Conservation (phyloP, 2,113 vertebrate species). For the Bubo scandiacus region DNA sequence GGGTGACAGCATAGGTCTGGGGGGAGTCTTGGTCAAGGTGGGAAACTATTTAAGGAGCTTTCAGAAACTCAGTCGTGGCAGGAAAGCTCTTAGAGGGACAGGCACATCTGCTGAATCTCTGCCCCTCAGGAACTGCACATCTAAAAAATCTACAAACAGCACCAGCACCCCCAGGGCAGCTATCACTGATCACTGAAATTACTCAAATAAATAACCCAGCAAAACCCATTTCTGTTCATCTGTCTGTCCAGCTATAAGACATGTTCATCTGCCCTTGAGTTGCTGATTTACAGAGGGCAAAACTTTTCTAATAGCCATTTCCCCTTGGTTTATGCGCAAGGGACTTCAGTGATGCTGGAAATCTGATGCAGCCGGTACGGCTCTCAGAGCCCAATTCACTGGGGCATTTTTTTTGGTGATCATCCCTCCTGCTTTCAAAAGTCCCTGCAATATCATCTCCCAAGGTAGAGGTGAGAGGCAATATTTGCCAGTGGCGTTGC, state of each 20-base stretch:
- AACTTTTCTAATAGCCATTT: background rate
- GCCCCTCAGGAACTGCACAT: background rate
- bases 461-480: background rate
- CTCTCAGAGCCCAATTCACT: background rate
- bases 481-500: background rate
- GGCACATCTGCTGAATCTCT: background rate
- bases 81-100: background rate
- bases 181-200: background rate
- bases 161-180: background rate
- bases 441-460: background rate
- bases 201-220: background rate
- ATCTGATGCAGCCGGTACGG: fast-evolving
- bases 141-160: background rate
- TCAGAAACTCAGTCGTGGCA: background rate
- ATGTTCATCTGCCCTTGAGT: background rate
- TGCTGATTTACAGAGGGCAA: background rate
- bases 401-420: background rate
- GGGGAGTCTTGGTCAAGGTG: background rate
- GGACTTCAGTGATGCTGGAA: background rate
- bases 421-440: background rate
- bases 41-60: background rate
- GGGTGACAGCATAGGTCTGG: background rate
- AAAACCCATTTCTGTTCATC: background rate
- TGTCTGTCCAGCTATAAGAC: background rate
- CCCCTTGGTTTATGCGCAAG: background rate